Conservation (phyloP, 2,888 invertebrate species). For the Bursaphelenchus okinawaensis region DNA sequence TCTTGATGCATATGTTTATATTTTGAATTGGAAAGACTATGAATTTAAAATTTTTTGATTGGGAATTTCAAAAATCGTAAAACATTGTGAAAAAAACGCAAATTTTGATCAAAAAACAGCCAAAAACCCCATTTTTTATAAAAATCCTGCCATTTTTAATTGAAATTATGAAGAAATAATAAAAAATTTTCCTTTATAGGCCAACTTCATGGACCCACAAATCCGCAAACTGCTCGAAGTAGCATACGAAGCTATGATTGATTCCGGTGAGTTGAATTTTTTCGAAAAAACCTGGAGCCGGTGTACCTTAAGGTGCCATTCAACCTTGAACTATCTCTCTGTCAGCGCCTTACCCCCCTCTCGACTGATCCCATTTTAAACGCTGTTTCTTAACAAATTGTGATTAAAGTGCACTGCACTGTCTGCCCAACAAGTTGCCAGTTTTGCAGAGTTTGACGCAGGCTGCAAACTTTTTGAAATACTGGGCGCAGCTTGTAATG, state of each 20-base stretch:
- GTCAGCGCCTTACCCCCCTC: background rate
- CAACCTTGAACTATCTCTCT: conserved; percentile 36
- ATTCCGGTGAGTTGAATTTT: conserved; percentile 66
- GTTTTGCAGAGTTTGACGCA: too few species aligned
- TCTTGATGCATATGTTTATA: too few species aligned
- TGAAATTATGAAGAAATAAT: background rate
- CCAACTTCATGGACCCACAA: conserved; percentile 80
- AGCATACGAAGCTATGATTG: conserved; percentile 85
- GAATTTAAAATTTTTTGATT: too few species aligned
- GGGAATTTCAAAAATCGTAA: too few species aligned
- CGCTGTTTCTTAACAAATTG: background rate
- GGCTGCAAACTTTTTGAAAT: too few species aligned
- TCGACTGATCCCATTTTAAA: background rate
- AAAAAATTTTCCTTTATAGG: conserved; percentile 25
- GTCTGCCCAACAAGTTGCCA: background rate
- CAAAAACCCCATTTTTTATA: too few species aligned
- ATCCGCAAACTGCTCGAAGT: conserved; percentile 80
- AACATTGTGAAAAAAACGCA: too few species aligned
- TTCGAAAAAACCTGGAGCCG: background rate
- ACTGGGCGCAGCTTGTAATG: too few species aligned
- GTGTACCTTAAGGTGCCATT: conserved; percentile 37
- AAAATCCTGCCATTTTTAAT: too few species aligned
- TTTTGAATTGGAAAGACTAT: too few species aligned
- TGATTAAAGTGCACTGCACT: background rate
- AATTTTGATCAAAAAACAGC: too few species aligned